phyloP scores from a whole-genome alignment of 2,113 vertebrate genomes.

The Tichodroma muraria region DNA sequence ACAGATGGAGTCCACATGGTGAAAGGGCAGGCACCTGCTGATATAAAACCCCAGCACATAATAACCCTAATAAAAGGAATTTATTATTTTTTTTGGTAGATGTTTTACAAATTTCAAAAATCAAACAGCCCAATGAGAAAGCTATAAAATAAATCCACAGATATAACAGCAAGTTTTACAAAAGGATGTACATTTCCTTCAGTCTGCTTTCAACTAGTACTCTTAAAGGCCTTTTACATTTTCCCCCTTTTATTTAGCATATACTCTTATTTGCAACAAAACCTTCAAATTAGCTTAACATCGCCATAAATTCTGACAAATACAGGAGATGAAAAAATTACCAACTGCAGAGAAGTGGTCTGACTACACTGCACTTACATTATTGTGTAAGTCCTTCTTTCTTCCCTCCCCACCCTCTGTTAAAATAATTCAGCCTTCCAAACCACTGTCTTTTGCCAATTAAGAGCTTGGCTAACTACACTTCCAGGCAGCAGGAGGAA shows the following conservation, averaged over 20 bases:
- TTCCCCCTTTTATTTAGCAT: background rate
- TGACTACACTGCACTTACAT: background rate
- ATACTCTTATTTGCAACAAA: background rate
- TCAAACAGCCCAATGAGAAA: background rate
- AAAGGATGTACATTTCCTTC: background rate
- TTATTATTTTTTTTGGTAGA: background rate
- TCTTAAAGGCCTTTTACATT: background rate
- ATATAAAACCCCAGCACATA: background rate
- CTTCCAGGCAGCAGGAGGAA: background rate
- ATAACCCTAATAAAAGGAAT: background rate
- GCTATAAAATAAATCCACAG: background rate
- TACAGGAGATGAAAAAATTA: background rate
- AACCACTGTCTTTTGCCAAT: background rate
- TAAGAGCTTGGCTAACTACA: background rate
- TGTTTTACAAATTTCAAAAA: background rate
- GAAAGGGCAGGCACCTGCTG: background rate
- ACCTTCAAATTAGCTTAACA: background rate
- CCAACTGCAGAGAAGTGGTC: background rate
- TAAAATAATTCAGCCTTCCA: background rate
- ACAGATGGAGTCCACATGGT: background rate
- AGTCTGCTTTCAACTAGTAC: background rate
- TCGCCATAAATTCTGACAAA: background rate
- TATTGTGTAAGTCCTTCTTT: background rate
- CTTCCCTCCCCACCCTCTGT: background rate
- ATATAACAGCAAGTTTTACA: background rate